Percentiles rank a stretch among this genome's conserved stretches.
phyloP scores from a whole-genome alignment of 2,888 invertebrate species.

The Masnerella sp. region DNA sequence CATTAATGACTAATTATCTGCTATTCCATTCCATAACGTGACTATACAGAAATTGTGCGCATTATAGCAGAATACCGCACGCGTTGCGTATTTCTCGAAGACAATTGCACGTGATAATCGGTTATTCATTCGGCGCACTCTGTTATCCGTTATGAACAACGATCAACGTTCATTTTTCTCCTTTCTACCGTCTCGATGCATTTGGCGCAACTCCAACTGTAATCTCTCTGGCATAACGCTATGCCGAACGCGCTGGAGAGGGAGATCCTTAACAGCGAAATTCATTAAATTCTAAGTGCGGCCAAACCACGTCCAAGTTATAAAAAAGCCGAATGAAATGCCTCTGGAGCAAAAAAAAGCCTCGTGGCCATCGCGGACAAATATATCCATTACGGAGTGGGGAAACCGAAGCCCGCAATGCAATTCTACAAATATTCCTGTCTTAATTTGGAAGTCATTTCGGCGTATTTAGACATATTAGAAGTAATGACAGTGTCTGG shows the following conservation, averaged over 20 bases:
- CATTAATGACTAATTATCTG: too few relatives aligned
- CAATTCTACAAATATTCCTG: too few relatives aligned
- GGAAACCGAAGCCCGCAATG: too few relatives aligned
- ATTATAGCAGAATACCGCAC: too few relatives aligned
- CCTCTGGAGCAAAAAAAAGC: constrained; percentile 9
- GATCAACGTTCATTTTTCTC: constrained; percentile 44
- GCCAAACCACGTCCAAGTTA: constrained; percentile 36
- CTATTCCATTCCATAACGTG: too few relatives aligned
- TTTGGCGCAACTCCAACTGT: constrained; percentile 54
- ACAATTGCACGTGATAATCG: constrained; percentile 36
- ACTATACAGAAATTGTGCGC: too few relatives aligned
- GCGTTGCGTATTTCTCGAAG: constrained; percentile 18
- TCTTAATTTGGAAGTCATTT: background rate
- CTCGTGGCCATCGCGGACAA: background rate
- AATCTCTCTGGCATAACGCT: constrained; percentile 50
- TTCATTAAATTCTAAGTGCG: constrained; percentile 60
- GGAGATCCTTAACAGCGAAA: constrained; percentile 59
- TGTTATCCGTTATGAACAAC: constrained; percentile 42
- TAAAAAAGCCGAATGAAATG: constrained; percentile 34
- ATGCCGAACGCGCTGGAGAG: constrained; percentile 21
- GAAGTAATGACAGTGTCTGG: too few relatives aligned
- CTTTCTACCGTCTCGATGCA: constrained; percentile 26
- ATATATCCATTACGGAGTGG: constrained; percentile 21
- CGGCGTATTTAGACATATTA: background rate
- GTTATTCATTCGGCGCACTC: constrained; percentile 41